Evolutionary conservation across 1,140 invertebrate genomes (phyloP).

Genomic region (Oryctes rhinoceros): DNA sequence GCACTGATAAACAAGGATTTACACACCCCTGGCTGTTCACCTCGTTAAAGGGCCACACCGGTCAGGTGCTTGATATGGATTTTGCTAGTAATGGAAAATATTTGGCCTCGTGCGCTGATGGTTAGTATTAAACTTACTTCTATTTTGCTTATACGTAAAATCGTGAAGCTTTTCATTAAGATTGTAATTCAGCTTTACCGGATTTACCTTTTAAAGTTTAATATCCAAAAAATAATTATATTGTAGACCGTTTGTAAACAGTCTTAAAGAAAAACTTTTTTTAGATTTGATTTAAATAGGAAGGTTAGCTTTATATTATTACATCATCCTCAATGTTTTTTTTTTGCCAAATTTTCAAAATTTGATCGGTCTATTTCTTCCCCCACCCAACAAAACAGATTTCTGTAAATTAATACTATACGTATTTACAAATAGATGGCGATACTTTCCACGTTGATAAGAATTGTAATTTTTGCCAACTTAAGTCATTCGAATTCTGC

Average conservation of each 20-base stretch:
- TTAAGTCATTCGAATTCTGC: not conserved
- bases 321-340: not conserved
- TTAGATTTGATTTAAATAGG: no score
- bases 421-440: not conserved
- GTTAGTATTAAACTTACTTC: slow-evolving; percentile 64
- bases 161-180: no score
- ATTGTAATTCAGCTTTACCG: no score
- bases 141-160: no score
- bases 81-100: slow-evolving; percentile 87
- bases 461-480: not conserved
- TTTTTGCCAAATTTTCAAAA: not conserved
- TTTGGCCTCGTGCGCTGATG: slow-evolving; percentile 81
- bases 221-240: no score
- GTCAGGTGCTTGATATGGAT: slow-evolving; percentile 75
- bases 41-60: slow-evolving; percentile 82
- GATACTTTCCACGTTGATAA: not conserved
- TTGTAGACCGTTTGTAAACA: no score
- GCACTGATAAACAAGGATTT: slow-evolving; percentile 61
- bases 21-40: slow-evolving; percentile 78
- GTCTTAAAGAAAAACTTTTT: no score
- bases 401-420: not conserved
- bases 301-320: no score
- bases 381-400: not conserved
- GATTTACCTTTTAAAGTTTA: no score
- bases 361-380: not conserved